Base-by-base conservation (phyloP, 2,113 vertebrate genomes). In the Centropus bengalensis region DNA sequence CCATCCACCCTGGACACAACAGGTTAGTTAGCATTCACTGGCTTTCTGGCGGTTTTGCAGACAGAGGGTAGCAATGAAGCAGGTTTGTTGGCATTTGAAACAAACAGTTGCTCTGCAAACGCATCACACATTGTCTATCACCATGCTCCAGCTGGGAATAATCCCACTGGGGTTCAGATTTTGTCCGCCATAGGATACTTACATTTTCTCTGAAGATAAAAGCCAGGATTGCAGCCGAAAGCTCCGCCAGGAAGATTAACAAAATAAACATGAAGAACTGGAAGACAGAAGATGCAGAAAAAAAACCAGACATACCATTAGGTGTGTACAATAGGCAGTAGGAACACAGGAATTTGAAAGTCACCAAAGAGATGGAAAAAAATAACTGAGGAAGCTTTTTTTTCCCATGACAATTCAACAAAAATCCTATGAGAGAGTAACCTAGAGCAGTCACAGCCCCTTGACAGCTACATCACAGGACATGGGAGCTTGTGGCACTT, bases 211-310 rank as follows among this genome's bases (percentile, higher is more conserved):
- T 98, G 98, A 99, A 99, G 97, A 99, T 97, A 96, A 99, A 99
- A 45, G 98, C 99, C 97, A 99, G 89, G 97, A 99, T 98, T 92
- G 99, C 99, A n/a, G 98, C 99, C 2, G 98, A 98, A 66, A 99
- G 98, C 96, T 99, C 99, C 1, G 98, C 98, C 96, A 99, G 97
- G 98, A 99, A 99, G 97, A 99, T 99, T 96, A 99, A 86, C 96
- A 99, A 98, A 96, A 99, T 99, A 81, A 99, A 98, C 97, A 99
- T 97, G 98, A 99, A 99, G 97, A 99, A 99, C 99, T 99, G 98
- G 49, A 93, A 94, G 69, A 95, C 51, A 97, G 52, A 94, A 93
- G 73, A 87, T 32, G 22, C 3, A 58, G 30, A 45, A 49, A 14
- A 20, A 52, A n/a, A 17, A 16, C 15, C 26, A 88, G 59, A 71